Base-by-base conservation (phyloP, 92 coral and sea anemone species). In the Parazoanthus atlanticus region DNA sequence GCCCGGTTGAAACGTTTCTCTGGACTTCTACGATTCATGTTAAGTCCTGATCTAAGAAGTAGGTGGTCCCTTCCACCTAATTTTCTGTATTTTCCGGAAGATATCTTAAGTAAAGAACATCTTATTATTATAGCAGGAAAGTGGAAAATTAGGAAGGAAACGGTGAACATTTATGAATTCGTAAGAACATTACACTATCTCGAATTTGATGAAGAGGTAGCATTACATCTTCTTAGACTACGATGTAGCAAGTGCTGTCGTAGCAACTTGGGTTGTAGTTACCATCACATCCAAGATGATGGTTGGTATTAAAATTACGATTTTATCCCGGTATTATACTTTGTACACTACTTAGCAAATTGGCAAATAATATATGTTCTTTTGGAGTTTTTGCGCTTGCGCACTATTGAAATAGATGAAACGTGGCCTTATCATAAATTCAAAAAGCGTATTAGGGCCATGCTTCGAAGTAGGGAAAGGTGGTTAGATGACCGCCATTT, bases 61-160 rank as follows among this genome's bases (percentile, higher is more conserved):
- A 75, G 79, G n/a, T 75, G 79, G 79, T 75, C 52, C 11, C 49
- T 76, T n/a, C n/a, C n/a, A n/a, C n/a, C n/a, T n/a, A n/a, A n/a
- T n/a, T n/a, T n/a, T n/a, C n/a, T n/a, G n/a, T n/a, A n/a, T n/a
- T n/a, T n/a, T n/a, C n/a, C n/a, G n/a, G n/a, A n/a, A n/a, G n/a
- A n/a, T n/a, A n/a, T n/a, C n/a, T n/a, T n/a, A n/a, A n/a, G n/a
- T n/a, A n/a, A n/a, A n/a, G n/a, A n/a, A n/a, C n/a, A n/a, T n/a
- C n/a, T n/a, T n/a, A n/a, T n/a, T n/a, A n/a, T n/a, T n/a, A n/a
- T n/a, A n/a, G n/a, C n/a, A n/a, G n/a, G n/a, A n/a, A n/a, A n/a
- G n/a, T n/a, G n/a, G n/a, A n/a, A n/a, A n/a, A n/a, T n/a, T n/a
- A n/a, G n/a, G n/a, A n/a, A n/a, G n/a, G n/a, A n/a, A n/a, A n/a